A percentile compares a stretch with the other conserved stretches of the same genome.
Conservation (phyloP, 2,797 vertebrate genomes). For the Notolabrus celidotus region DNA sequence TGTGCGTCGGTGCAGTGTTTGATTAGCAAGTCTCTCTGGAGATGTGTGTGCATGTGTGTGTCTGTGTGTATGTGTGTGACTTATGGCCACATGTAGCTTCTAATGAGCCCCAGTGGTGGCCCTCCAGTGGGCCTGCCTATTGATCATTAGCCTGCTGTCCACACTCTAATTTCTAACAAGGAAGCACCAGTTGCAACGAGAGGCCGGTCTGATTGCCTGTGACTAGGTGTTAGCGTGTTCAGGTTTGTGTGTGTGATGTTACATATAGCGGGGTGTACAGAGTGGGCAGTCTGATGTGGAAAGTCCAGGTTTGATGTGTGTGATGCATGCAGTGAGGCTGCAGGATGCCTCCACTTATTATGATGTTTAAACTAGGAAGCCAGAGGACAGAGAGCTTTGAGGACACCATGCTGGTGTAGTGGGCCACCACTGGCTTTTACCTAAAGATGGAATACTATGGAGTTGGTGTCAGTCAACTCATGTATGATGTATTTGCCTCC, state of each 20-base stretch:
- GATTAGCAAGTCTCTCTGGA: constrained; percentile 56
- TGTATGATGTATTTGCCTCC: background rate
- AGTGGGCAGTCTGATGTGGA: constrained; percentile 25
- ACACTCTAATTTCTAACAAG: constrained; percentile 74
- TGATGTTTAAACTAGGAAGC: constrained; percentile 32
- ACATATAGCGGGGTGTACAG: constrained; percentile 42
- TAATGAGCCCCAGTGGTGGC: constrained; percentile 80
- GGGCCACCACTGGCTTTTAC: constrained; percentile 2
- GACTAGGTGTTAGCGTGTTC: background rate
- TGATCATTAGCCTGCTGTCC: constrained; percentile 82
- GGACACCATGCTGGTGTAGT: background rate
- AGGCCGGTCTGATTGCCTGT: constrained; percentile 42
- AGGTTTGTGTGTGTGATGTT: constrained; percentile 23
- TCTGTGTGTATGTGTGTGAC: constrained; percentile 36
- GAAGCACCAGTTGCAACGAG: constrained; percentile 58
- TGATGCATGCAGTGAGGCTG: constrained; percentile 20
- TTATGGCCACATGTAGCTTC: constrained; percentile 69
- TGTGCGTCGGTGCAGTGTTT: constrained; percentile 46
- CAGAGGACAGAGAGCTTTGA: constrained; percentile 18
- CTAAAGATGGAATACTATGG: background rate
- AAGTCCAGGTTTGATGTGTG: constrained; percentile 35
- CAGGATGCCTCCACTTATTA: constrained; percentile 38
- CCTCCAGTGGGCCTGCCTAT: constrained; percentile 69
- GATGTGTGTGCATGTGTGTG: constrained; percentile 16
- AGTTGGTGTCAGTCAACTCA: background rate